Evolutionary conservation across 2,888 invertebrate genomes (phyloP), one percentile per base, ranked within the genome.

Genomic region (Dicyrtoma fusca): DNA sequence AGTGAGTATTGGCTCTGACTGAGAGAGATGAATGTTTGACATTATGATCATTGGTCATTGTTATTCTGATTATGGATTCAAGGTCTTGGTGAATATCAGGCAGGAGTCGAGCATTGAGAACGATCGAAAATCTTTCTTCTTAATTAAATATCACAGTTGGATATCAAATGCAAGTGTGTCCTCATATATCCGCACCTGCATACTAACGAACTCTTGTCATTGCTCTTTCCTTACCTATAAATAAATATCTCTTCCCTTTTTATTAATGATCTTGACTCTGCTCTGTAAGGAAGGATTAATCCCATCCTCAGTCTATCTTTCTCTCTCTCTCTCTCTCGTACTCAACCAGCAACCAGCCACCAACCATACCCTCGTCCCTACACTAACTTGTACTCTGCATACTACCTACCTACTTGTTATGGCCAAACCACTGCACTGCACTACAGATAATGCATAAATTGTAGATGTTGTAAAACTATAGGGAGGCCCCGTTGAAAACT

Each of bases 141-240:
- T 79, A 79, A 79, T 79, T 79, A 79, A 79, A 79, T 78, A 79
- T 79, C 79, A 71, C 79, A 75, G 78, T 76, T 73, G 79, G 79
- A 75, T 75, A 75, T 77, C 77, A 66, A 71, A 74, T 75, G 73
- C 77, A 79, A 78, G 79, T 79, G 79, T 79, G 76, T 79, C 79
- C 75, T 74, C 76, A 71, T 75, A 74, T 75, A 73, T 73, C 71
- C 66, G 73, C 76, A 77, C 74, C 76, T 79, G 76, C 76, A 77
- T 79, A 77, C 77, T 75, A 76, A 76, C 74, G 73, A 76, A 74
- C 70, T 71, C 75, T 75, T 77, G 77, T 78, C 77, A 77, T 77
- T 78, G 75, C 77, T 69, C 71, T 42, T 26, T 66, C 66, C 66
- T 66, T 75, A 66, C 70, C 75, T 75, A 75, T 73, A 75, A 73